A percentile compares a stretch with the other conserved stretches of the same genome.
Evolutionary conservation across 2,888 invertebrate genomes (phyloP).

Genomic region (Acrobasis repandana): DNA sequence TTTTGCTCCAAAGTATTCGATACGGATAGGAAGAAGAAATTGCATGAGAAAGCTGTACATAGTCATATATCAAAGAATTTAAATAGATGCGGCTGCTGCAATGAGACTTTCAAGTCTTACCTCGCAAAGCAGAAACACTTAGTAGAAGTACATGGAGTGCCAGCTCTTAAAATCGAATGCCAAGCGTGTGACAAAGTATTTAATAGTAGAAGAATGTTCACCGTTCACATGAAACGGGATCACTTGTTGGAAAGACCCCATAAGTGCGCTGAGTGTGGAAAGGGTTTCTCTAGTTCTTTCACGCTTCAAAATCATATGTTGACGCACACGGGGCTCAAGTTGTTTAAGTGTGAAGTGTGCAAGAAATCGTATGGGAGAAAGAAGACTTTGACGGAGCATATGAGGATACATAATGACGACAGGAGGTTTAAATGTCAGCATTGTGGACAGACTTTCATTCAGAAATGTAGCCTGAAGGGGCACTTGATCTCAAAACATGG

Average conservation of each 20-base stretch:
- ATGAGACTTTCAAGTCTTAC: conserved; percentile 40
- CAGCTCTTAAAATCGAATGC: conserved; percentile 36
- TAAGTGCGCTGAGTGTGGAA: conserved; percentile 41
- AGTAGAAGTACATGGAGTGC: conserved; percentile 33
- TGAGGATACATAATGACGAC: conserved; percentile 49
- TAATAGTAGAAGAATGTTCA: conserved; percentile 34
- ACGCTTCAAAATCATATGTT: conserved; percentile 58
- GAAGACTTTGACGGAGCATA: conserved; percentile 46
- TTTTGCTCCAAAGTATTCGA: conserved; percentile 70
- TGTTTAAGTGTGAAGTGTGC: conserved; percentile 43
- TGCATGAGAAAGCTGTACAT: conserved; percentile 67
- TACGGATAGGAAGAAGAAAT: conserved; percentile 61
- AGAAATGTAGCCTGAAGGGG: conserved; percentile 36
- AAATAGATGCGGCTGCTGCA: conserved; percentile 54
- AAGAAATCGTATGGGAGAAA: conserved; percentile 45
- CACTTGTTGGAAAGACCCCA: conserved; percentile 39
- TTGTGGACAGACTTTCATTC: conserved; percentile 44
- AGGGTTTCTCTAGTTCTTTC: conserved; percentile 39
- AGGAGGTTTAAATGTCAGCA: conserved; percentile 44
- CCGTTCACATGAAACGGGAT: conserved; percentile 44
- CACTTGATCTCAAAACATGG: conserved; percentile 34
- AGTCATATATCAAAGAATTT: conserved; percentile 41
- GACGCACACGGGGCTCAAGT: conserved; percentile 55
- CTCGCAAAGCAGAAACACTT: conserved; percentile 38
- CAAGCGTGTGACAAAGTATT: conserved; percentile 47